These are phyloP conservation scores for Colius striatus DNA, from an alignment of 2,113 vertebrate genomes.

Conservation along the genomic window DNA sequence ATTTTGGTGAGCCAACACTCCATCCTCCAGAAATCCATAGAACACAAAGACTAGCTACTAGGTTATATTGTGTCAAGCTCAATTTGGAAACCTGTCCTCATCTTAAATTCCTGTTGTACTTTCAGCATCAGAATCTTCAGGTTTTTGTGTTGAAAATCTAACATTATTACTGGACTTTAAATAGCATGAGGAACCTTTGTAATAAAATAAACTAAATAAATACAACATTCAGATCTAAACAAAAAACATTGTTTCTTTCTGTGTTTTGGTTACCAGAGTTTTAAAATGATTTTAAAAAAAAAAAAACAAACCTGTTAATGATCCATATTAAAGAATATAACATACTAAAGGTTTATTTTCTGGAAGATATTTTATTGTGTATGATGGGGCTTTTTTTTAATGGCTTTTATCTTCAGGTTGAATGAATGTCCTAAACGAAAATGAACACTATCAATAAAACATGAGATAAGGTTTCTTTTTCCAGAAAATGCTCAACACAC, in stretches of 20 bases:
- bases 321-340: not conserved
- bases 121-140: not conserved
- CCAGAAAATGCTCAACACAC: not conserved
- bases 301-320: fast-evolving
- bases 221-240: not conserved
- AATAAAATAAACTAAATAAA: not conserved
- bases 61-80: not conserved
- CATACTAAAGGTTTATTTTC: not conserved
- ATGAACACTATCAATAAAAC: not conserved
- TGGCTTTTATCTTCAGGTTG: not conserved
- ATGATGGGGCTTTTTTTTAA: not conserved
- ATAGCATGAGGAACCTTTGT: not conserved
- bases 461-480: not conserved
- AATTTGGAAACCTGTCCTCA: not conserved
- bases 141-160: not conserved
- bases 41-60: not conserved
- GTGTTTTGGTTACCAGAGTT: not conserved
- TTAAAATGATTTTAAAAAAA: not conserved
- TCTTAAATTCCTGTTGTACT: not conserved
- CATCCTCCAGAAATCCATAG: not conserved
- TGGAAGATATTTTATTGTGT: not conserved
- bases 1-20: not conserved
- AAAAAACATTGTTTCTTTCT: not conserved
- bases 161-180: not conserved
- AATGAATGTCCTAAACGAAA: not conserved